Conservation (phyloP, 1,140 invertebrate species). For the Ips typographus region DNA sequence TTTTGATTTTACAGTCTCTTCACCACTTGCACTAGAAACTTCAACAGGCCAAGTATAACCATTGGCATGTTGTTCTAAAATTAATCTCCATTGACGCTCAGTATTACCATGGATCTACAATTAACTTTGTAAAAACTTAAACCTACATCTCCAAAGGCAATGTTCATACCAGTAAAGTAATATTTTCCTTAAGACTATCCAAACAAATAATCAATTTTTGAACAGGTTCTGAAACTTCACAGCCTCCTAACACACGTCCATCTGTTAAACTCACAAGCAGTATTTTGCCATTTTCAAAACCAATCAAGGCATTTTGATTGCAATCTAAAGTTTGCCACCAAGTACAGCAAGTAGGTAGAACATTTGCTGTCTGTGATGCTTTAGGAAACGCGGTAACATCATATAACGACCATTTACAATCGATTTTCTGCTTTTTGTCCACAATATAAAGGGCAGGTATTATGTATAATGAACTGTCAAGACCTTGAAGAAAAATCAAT, state of each 20-base stretch:
- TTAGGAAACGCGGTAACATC: constrained; percentile 58
- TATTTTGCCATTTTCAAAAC: constrained; percentile 71
- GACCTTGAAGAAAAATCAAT: constrained; percentile 39
- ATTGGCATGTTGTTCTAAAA: constrained; percentile 63
- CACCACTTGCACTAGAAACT: constrained; percentile 45
- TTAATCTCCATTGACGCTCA: constrained; percentile 64
- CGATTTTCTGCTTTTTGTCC: constrained; percentile 56
- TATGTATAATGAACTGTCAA: constrained; percentile 63
- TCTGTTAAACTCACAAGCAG: constrained; percentile 69
- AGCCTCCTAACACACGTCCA: constrained; percentile 65
- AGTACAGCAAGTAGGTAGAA: constrained; percentile 59
- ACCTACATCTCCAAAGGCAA: constrained; percentile 29
- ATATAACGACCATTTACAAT: constrained; percentile 62
- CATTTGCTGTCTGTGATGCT: constrained; percentile 55
- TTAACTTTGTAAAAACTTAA: constrained; percentile 2
- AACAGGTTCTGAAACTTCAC: constrained; percentile 63
- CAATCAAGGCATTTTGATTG: constrained; percentile 68
- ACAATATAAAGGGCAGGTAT: constrained; percentile 62
- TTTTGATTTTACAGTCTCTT: constrained; percentile 54
- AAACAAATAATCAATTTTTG: constrained; percentile 64
- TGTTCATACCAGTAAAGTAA: constrained; percentile 63
- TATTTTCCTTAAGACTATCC: constrained; percentile 66
- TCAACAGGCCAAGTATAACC: constrained; percentile 62
- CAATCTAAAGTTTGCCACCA: constrained; percentile 73
- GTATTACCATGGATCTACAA: constrained; percentile 66